Evolutionary conservation across 1,140 invertebrate genomes (phyloP).

Genomic region (Belonocnema kinseyi): DNA sequence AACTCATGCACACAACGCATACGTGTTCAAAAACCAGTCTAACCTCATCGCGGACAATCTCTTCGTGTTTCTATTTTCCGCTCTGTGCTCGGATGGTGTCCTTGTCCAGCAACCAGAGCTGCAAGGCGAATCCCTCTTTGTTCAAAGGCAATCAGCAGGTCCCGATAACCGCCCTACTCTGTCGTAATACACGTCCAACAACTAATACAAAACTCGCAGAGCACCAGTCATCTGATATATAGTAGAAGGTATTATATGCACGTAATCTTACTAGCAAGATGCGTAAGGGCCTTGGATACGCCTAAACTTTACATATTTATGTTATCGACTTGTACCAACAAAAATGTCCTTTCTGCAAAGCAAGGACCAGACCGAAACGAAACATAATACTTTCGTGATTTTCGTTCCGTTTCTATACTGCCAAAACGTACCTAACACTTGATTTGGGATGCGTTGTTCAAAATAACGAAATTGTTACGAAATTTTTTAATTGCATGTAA

Average conservation of each 20-base stretch:
- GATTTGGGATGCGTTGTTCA: no score
- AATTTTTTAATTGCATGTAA: no score
- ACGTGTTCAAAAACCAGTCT: slow-evolving; percentile 73
- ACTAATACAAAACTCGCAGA: slow-evolving; percentile 43
- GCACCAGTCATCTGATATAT: slow-evolving; percentile 49
- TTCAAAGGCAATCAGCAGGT: slow-evolving; percentile 72
- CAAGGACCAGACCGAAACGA: no score
- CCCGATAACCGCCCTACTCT: slow-evolving; percentile 75
- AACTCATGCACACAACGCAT: slow-evolving; percentile 49
- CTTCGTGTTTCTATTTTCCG: slow-evolving; percentile 56
- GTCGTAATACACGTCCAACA: slow-evolving; percentile 72
- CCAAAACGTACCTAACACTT: no score
- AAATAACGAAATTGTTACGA: no score
- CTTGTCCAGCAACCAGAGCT: slow-evolving; percentile 51
- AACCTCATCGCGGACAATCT: slow-evolving; percentile 75
- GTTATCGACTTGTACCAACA: no score
- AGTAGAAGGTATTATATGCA: slow-evolving; percentile 32
- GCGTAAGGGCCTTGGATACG: slow-evolving; percentile 60
- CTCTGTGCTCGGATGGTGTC: slow-evolving; percentile 50
- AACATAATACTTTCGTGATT: no score
- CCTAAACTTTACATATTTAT: neutral
- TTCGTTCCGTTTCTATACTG: no score
- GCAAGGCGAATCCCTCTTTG: slow-evolving; percentile 64
- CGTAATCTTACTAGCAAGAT: slow-evolving; percentile 43
- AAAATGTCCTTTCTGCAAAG: no score